Base-by-base conservation (phyloP, 2,888 invertebrate species). In the Euproctis similis region DNA sequence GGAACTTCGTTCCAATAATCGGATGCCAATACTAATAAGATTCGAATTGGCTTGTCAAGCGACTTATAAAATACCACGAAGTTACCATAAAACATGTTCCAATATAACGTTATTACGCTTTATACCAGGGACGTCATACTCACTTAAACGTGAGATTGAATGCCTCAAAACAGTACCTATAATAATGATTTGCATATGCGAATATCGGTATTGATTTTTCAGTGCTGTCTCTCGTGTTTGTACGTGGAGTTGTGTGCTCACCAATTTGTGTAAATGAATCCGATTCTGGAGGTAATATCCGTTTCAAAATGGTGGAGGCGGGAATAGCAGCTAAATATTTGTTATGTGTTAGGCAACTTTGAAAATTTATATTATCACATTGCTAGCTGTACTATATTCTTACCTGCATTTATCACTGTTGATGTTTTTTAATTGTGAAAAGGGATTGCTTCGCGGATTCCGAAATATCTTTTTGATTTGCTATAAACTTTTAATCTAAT, bases 141-240 rank as follows among this genome's bases (percentile, higher is more conserved):
- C 34, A 39, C 56, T 60, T 61, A 61, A 59, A 63, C 51, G 43
- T 35, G 36, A 40, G 45, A 56, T 60, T 60, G 59, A 46, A 49
- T 42, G 46, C 50, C 39, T 46, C 46, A 36, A 38, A 47, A 46
- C 19, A 3, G 4, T 48, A 43, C 32, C 31, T 48, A 45, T 48
- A 51, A 58, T 49, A 47, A n/a, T n/a, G n/a, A n/a, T n/a, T n/a
- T n/a, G n/a, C n/a, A n/a, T n/a, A n/a, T 54, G 46, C 38, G 33
- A 36, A 39, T 34, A 37, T 43, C 39, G 36, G 49, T 60, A 65
- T 64, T 59, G 59, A 64, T 57, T 61, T 41, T 38, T 34, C 48
- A 55, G 49, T 53, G 42, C 31, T 34, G 4, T 11, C 7, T 30
- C 33, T 34, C 39, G 13, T 46, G 27, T 46, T 46, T 34, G 28